Conservation (phyloP, 2,113 vertebrate genomes). For the Elachura formosa region DNA sequence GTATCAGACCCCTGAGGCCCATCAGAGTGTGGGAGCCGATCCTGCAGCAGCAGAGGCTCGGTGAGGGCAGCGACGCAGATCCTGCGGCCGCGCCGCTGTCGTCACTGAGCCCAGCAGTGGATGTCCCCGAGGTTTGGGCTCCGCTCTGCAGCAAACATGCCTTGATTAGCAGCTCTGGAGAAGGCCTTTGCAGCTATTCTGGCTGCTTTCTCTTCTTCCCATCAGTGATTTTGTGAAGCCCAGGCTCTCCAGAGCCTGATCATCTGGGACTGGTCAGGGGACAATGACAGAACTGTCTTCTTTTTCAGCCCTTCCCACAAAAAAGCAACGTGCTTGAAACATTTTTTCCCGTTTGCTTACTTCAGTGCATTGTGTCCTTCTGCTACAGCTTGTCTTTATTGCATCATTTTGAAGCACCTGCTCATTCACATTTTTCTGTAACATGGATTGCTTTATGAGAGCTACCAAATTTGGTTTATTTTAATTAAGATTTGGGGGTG, state of each 20-base stretch:
- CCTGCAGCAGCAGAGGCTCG: neutral
- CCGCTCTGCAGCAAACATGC: neutral
- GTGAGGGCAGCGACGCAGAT: rapidly evolving
- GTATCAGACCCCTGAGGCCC: neutral
- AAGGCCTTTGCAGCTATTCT: conserved; percentile 30
- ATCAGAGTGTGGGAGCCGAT: neutral
- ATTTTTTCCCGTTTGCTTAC: neutral
- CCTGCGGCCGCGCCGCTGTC: neutral
- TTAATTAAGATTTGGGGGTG: neutral
- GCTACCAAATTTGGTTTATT: neutral
- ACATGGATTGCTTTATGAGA: neutral
- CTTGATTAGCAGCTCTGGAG: conserved; percentile 39
- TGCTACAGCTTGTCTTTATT: conserved; percentile 6
- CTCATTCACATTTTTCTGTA: neutral
- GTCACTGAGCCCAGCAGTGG: neutral
- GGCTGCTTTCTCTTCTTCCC: conserved; percentile 64
- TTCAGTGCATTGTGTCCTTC: conserved; percentile 36
- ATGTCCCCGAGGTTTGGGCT: neutral
- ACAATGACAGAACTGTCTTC: conserved; percentile 80
- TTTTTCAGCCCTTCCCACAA: conserved; percentile 67
- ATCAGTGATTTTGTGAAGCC: conserved; percentile 51
- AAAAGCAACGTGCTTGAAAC: conserved; percentile 45
- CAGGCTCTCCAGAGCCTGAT: conserved; percentile 58
- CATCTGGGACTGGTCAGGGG: conserved; percentile 75
- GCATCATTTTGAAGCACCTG: neutral